phyloP scores from a whole-genome alignment of 2,113 vertebrate genomes.

The Pedetes capensis region DNA sequence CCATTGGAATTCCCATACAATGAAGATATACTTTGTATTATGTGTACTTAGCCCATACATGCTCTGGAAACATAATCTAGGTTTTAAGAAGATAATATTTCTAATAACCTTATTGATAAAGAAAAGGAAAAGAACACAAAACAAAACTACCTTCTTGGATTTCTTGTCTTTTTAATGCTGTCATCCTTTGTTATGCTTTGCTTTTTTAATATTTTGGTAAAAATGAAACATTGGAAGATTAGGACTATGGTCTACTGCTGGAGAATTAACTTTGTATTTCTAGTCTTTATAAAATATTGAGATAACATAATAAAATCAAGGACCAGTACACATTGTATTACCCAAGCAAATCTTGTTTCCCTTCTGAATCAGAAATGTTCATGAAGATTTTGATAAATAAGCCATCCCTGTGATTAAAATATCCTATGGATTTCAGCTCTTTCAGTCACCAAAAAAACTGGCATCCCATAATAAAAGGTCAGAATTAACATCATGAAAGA shows the following conservation, averaged over 20 bases:
- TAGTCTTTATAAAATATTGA: background rate
- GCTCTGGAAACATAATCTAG: background rate
- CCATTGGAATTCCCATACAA: background rate
- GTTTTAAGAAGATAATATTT: background rate
- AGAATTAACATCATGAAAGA: background rate
- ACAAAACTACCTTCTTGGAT: background rate
- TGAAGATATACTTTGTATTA: background rate
- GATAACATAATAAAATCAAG: background rate
- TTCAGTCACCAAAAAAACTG: background rate
- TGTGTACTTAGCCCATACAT: background rate
- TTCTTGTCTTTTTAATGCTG: background rate
- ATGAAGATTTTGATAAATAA: background rate
- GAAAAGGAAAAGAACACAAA: no score
- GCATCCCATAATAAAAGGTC: background rate
- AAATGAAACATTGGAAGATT: background rate
- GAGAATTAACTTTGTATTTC: background rate
- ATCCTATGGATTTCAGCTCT: background rate
- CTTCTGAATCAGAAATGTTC: background rate
- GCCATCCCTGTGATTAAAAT: background rate
- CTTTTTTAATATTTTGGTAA: background rate
- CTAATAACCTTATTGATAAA: background rate
- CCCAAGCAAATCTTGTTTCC: background rate
- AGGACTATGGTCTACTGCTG: background rate
- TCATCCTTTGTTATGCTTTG: background rate
- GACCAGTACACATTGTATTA: background rate